These are phyloP conservation scores for Crenuchus spilurus DNA, from an alignment of 2,797 vertebrate species.

Conservation along the genomic window DNA sequence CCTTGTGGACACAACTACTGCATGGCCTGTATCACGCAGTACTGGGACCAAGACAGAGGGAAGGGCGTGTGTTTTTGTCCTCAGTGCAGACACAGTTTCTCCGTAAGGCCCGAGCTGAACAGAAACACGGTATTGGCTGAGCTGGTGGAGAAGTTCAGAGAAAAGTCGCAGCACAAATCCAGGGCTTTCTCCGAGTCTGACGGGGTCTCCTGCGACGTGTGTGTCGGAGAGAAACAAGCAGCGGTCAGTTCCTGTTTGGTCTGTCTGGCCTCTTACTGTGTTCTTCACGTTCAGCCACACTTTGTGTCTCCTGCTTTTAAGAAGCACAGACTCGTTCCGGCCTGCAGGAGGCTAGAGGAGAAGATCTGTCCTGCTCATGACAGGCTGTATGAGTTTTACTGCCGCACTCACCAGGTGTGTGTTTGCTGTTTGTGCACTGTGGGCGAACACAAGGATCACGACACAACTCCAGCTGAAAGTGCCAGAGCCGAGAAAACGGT, in stretches of 20 bases:
- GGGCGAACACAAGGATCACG: slow-evolving; percentile 1
- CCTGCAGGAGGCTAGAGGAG: slow-evolving; percentile 24
- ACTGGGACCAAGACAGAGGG: slow-evolving; percentile 43
- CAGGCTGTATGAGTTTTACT: slow-evolving; percentile 33
- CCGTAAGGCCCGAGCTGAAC: slow-evolving; percentile 31
- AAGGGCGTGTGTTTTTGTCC: slow-evolving; percentile 21
- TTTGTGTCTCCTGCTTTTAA: slow-evolving; percentile 34
- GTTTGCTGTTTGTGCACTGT: slow-evolving; percentile 29
- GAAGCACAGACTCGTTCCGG: slow-evolving; percentile 45
- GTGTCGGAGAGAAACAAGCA: slow-evolving; percentile 18
- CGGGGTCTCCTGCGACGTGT: slow-evolving; percentile 35
- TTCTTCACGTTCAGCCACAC: slow-evolving; percentile 33
- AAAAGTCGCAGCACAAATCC: neutral
- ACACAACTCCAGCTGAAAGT: neutral
- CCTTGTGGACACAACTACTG: slow-evolving; percentile 66
- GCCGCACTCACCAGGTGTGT: slow-evolving; percentile 11
- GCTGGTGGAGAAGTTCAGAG: slow-evolving; percentile 42
- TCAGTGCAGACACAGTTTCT: slow-evolving; percentile 46
- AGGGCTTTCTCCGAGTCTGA: neutral
- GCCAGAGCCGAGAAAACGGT: slow-evolving; percentile 23
- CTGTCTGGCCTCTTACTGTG: slow-evolving; percentile 42
- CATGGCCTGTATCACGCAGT: slow-evolving; percentile 61
- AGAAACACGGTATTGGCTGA: slow-evolving; percentile 44
- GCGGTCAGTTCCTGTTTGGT: slow-evolving; percentile 37
- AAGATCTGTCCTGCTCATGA: slow-evolving; percentile 26